A percentile compares a stretch with the other conserved stretches of the same genome.
phyloP scores from a whole-genome alignment of 2,113 vertebrate genomes.

The Ammodytes marinus region DNA sequence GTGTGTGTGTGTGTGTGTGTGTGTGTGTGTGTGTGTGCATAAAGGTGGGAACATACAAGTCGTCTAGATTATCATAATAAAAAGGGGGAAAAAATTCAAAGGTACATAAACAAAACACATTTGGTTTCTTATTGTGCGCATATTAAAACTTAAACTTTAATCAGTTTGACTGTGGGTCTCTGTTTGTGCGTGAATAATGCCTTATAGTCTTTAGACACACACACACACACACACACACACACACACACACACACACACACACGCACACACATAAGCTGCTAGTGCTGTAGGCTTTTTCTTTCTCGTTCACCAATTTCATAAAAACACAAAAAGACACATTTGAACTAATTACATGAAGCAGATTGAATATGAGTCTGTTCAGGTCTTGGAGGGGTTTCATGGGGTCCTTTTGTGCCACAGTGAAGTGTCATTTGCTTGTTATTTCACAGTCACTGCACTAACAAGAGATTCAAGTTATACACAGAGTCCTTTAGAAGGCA shows the following conservation, averaged over 20 bases:
- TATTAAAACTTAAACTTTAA: constrained; percentile 65
- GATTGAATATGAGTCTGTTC: neutral
- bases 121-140: constrained; percentile 63
- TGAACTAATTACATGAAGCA: neutral
- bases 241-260: neutral
- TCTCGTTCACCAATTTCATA: neutral
- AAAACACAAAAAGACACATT: constrained; percentile 12
- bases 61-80: constrained; percentile 73
- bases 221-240: no score
- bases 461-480: neutral
- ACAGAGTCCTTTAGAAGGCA: neutral
- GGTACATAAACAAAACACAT: constrained; percentile 62
- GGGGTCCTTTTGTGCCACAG: neutral
- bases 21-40: constrained; percentile 48
- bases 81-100: constrained; percentile 28
- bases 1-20: no score
- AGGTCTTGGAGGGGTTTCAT: neutral
- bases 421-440: neutral
- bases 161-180: constrained; percentile 13
- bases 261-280: neutral
- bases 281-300: constrained; percentile 6
- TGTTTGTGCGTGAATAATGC: constrained; percentile 10
- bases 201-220: neutral
- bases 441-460: neutral
- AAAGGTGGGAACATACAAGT: constrained; percentile 74